Evolutionary conservation across 2,888 invertebrate genomes (phyloP).

Genomic region (Chalcis sispes): DNA sequence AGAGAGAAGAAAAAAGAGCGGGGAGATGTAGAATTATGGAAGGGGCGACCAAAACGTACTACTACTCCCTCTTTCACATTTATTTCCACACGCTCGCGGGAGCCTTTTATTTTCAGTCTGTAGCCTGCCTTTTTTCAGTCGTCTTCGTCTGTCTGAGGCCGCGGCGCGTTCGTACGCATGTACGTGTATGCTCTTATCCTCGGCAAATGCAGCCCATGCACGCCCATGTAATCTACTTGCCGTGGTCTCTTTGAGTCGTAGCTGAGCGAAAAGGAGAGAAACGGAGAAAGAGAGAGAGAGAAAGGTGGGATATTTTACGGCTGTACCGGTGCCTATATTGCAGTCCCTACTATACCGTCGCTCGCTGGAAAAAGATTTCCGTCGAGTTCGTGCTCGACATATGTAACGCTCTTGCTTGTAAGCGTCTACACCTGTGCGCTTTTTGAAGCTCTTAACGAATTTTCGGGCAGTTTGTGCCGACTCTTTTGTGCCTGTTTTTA

Average conservation of each 20-base stretch:
- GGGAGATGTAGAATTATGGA: background rate
- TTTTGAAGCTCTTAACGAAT: slow-evolving; percentile 53
- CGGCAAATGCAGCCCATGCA: slow-evolving; percentile 11
- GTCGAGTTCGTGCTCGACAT: slow-evolving; percentile 51
- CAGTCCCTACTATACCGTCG: too few species aligned
- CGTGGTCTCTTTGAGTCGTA: slow-evolving; percentile 61
- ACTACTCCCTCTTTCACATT: background rate
- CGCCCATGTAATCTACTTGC: slow-evolving; percentile 67
- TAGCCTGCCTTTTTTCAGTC: slow-evolving; percentile 9
- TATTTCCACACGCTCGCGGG: background rate
- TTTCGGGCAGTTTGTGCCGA: slow-evolving; percentile 37
- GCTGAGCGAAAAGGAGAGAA: too few species aligned
- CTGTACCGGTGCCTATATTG: too few species aligned
- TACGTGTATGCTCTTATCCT: slow-evolving; percentile 55
- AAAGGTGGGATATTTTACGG: slow-evolving; percentile 2
- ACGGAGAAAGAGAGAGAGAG: too few species aligned
- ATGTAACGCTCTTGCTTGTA: slow-evolving; percentile 15
- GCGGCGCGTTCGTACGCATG: background rate
- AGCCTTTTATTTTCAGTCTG: slow-evolving; percentile 5
- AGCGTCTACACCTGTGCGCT: background rate
- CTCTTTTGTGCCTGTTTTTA: too few species aligned
- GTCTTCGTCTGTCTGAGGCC: background rate
- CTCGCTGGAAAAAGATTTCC: slow-evolving; percentile 39
- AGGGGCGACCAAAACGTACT: slow-evolving; percentile 15
- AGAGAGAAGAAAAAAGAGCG: too few species aligned